Conservation (phyloP, 2,113 vertebrate genomes). For the Pygoscelis adeliae region DNA sequence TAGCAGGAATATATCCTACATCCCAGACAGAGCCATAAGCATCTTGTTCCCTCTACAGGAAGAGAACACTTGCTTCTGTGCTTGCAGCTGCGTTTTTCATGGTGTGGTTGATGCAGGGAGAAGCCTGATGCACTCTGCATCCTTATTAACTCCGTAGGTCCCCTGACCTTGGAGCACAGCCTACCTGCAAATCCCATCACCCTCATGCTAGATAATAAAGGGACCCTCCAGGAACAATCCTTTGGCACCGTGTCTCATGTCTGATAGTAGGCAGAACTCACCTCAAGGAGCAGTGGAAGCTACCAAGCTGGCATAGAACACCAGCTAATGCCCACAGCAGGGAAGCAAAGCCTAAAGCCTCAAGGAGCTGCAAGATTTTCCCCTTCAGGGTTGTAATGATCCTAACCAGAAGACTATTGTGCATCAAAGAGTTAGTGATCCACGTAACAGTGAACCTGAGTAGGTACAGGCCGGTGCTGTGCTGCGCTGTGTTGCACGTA, state of each 20-base stretch:
- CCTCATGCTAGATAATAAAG: neutral
- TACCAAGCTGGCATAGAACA: neutral
- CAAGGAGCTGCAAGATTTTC: neutral
- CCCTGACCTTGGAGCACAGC: neutral
- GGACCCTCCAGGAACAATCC: neutral
- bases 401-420: neutral
- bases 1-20: neutral
- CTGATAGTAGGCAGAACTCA: neutral
- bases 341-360: neutral
- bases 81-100: neutral
- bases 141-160: neutral
- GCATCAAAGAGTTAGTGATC: neutral
- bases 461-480: neutral
- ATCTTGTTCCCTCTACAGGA: neutral
- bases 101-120: neutral
- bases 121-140: neutral
- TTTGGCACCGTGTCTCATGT: neutral
- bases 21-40: neutral
- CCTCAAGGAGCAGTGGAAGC: neutral
- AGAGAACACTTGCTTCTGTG: neutral
- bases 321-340: neutral
- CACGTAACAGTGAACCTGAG: accelerated
- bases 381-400: neutral
- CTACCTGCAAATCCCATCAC: neutral
- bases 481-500: neutral